These are phyloP conservation scores for Agrotis puta DNA, from an alignment of 2,888 invertebrate species.

Conservation along the genomic window DNA sequence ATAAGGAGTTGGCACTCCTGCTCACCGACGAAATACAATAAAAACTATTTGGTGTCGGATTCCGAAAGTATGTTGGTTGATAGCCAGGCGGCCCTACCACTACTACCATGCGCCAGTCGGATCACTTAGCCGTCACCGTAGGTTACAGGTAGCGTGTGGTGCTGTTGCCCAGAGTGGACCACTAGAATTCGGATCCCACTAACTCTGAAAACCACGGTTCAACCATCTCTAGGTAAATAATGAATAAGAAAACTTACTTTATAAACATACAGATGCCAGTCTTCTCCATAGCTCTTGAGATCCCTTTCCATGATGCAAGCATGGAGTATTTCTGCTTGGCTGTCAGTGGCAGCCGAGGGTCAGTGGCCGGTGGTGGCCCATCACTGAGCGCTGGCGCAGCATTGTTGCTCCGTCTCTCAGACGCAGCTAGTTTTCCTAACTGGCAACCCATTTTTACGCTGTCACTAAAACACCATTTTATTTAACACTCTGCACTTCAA, in stretches of 20 bases:
- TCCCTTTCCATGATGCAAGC: constrained; percentile 97
- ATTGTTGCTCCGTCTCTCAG: constrained; percentile 87
- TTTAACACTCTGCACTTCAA: constrained; percentile 48
- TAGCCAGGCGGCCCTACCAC: too few species aligned
- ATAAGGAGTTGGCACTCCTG: too few species aligned
- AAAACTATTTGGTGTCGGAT: too few species aligned
- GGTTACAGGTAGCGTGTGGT: too few species aligned
- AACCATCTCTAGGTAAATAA: too few species aligned
- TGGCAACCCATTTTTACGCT: constrained; percentile 93
- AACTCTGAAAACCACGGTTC: too few species aligned
- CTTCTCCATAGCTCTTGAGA: constrained; percentile 96
- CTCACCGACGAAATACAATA: too few species aligned
- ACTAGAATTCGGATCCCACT: too few species aligned
- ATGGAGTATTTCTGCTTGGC: constrained; percentile 97
- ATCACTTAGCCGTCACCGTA: too few species aligned
- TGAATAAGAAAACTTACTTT: constrained; percentile 92
- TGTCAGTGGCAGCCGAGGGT: constrained; percentile 95
- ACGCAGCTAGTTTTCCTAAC: constrained; percentile 93
- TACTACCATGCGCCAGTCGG: too few species aligned
- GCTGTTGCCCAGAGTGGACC: too few species aligned
- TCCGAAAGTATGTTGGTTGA: too few species aligned
- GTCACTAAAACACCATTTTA: constrained; percentile 62
- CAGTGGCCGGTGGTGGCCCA: constrained; percentile 93
- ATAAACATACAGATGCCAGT: constrained; percentile 98
- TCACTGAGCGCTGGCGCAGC: constrained; percentile 86